phyloP scores from a whole-genome alignment of 2,888 invertebrate genomes.

The Lordiphosa andalusiaca region DNA sequence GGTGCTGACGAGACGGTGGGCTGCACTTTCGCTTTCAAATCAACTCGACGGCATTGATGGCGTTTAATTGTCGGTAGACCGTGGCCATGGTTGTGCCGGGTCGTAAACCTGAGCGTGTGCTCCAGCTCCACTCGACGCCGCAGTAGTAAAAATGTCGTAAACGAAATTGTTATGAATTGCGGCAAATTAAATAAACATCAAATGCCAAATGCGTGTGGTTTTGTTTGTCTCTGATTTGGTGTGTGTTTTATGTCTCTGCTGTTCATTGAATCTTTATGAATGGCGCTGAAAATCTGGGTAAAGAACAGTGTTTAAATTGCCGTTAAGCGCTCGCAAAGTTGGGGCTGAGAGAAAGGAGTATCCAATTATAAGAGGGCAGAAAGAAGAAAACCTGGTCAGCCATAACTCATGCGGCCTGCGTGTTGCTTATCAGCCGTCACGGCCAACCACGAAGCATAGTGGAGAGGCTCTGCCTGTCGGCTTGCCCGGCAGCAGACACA shows the following conservation, averaged over 20 bases:
- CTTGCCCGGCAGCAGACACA: conserved; percentile 37
- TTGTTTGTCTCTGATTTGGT: conserved; percentile 20
- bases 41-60: conserved; percentile 34
- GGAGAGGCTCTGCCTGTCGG: conserved; percentile 12
- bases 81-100: conserved; percentile 17
- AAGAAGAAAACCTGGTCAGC: conserved; percentile 32
- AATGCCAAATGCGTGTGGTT: conserved; percentile 53
- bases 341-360: conserved; percentile 12
- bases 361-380: conserved; percentile 18
- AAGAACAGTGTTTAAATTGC: conserved; percentile 63
- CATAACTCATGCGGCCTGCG: conserved; percentile 52
- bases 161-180: conserved; percentile 75
- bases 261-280: conserved; percentile 48
- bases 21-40: conserved; percentile 43
- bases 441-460: conserved; percentile 2
- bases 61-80: conserved; percentile 57
- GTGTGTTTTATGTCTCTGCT: conserved; percentile 33
- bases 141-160: conserved; percentile 74
- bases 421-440: conserved; percentile 52
- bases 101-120: conserved; percentile 41
- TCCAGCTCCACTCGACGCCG: conserved; percentile 24
- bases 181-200: conserved; percentile 74
- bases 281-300: conserved; percentile 2
- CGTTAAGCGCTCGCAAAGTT: conserved; percentile 44
- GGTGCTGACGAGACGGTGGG: conserved; percentile 20